Conservation (phyloP, 2,797 vertebrate genomes). For the Falco cherrug region DNA sequence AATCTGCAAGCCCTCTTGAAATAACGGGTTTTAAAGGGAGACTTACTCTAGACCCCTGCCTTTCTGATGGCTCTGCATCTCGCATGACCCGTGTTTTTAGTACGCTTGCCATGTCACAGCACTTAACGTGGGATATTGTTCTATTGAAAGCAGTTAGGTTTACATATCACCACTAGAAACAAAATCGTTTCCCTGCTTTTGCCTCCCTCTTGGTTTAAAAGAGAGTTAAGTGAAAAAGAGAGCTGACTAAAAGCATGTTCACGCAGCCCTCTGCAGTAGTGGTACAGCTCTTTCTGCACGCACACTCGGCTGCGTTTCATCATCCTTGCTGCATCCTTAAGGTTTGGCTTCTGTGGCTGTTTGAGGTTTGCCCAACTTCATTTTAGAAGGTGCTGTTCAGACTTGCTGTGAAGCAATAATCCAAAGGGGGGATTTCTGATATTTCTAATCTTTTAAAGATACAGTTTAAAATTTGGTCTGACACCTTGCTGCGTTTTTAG, state of each 20-base stretch:
- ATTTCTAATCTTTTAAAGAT: not conserved
- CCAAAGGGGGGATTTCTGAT: not conserved
- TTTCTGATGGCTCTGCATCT: not conserved
- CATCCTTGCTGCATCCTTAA: not conserved
- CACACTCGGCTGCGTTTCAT: not conserved
- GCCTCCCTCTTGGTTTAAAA: not conserved
- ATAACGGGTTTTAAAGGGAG: not conserved
- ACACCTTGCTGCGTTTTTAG: not conserved
- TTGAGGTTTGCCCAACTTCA: not conserved
- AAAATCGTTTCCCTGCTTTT: not conserved
- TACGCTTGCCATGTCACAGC: not conserved
- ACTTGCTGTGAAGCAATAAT: not conserved
- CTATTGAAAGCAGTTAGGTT: not conserved
- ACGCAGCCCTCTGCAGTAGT: not conserved
- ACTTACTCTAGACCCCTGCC: not conserved
- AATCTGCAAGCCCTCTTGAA: constrained; percentile 27
- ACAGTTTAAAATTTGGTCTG: not conserved
- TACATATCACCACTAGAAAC: not conserved
- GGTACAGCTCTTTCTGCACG: not conserved
- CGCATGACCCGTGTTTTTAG: not conserved
- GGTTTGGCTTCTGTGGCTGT: not conserved
- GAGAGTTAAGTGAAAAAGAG: not conserved
- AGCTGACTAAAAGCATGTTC: not conserved
- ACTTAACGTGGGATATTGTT: not conserved
- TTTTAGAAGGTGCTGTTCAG: not conserved